A percentile compares a stretch with the other conserved stretches of the same genome.
These are phyloP conservation scores for Monopterus albus DNA, from an alignment of 2,113 vertebrate species.

Conservation along the genomic window DNA sequence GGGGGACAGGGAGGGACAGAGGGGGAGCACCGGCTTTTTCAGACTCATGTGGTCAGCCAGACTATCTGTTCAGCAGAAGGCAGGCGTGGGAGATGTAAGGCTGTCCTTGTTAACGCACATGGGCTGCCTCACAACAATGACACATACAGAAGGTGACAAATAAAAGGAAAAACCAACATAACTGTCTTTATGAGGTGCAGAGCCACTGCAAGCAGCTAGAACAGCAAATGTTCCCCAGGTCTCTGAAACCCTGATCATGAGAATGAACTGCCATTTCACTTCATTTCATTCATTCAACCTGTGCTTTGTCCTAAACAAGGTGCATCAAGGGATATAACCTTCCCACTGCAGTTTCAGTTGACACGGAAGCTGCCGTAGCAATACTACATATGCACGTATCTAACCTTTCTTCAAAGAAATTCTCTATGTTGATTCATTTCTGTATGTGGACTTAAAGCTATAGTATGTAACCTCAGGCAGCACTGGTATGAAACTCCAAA, in stretches of 20 bases:
- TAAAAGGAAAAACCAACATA: neutral
- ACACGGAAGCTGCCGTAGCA: too few relatives aligned
- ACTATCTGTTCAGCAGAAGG: constrained; percentile 44
- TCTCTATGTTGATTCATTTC: too few relatives aligned
- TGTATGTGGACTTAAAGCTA: too few relatives aligned
- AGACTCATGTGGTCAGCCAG: constrained; percentile 76
- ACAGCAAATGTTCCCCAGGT: constrained; percentile 5
- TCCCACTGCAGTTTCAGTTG: too few relatives aligned
- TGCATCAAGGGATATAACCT: too few relatives aligned
- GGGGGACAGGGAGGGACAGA: constrained; percentile 34
- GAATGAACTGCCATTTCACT: neutral
- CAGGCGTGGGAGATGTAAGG: neutral
- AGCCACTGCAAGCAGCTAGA: neutral
- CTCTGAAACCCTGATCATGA: constrained; percentile 2
- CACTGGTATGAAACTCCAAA: too few relatives aligned
- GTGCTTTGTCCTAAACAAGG: too few relatives aligned
- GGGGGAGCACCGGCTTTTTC: constrained; percentile 55
- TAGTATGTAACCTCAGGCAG: too few relatives aligned
- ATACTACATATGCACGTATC: too few relatives aligned
- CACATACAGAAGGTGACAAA: constrained; percentile 8
- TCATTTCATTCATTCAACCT: constrained; percentile 12
- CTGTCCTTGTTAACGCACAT: constrained; percentile 10
- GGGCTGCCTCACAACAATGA: constrained; percentile 4
- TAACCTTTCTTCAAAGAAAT: too few relatives aligned
- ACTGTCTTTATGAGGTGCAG: neutral